Evolutionary conservation across 1,140 invertebrate species (phyloP).

Genomic region (Drosophila arawakana): DNA sequence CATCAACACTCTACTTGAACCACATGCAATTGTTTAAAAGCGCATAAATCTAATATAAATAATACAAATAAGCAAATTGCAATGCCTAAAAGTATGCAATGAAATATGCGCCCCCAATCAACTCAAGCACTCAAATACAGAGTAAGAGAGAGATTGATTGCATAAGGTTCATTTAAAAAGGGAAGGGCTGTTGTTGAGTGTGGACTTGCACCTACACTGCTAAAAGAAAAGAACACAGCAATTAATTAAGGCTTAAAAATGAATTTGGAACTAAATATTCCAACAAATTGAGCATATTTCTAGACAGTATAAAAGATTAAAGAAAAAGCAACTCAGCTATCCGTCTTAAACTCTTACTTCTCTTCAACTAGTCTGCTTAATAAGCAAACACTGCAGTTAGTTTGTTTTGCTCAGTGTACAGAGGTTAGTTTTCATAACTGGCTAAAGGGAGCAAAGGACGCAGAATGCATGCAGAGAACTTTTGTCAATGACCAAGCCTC

Average conservation of each 20-base stretch:
- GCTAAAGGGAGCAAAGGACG: slow-evolving; percentile 28
- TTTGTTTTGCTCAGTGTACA: too few relatives aligned
- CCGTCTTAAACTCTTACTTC: too few relatives aligned
- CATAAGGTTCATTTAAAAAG: slow-evolving; percentile 71
- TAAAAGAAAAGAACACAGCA: too few relatives aligned
- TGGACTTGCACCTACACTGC: background rate
- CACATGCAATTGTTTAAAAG: slow-evolving; percentile 16
- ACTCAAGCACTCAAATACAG: slow-evolving; percentile 32
- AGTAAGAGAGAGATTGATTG: slow-evolving; percentile 56
- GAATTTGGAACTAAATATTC: too few relatives aligned
- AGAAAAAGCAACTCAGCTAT: too few relatives aligned
- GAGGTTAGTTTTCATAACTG: slow-evolving; percentile 74
- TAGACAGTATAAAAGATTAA: too few relatives aligned
- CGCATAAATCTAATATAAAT: slow-evolving; percentile 46
- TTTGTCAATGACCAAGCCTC: slow-evolving; percentile 75
- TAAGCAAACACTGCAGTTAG: too few relatives aligned
- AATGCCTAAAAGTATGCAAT: slow-evolving; percentile 54
- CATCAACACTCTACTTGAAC: background rate
- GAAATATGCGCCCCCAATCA: slow-evolving; percentile 50
- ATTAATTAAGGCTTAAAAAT: too few relatives aligned
- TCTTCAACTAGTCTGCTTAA: too few relatives aligned
- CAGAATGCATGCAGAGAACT: slow-evolving; percentile 49
- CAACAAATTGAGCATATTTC: too few relatives aligned
- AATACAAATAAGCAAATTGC: slow-evolving; percentile 35
- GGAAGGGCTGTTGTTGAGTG: slow-evolving; percentile 3